phyloP scores from a whole-genome alignment of 1,140 invertebrate genomes.

The Zaprionus lachaisei region DNA sequence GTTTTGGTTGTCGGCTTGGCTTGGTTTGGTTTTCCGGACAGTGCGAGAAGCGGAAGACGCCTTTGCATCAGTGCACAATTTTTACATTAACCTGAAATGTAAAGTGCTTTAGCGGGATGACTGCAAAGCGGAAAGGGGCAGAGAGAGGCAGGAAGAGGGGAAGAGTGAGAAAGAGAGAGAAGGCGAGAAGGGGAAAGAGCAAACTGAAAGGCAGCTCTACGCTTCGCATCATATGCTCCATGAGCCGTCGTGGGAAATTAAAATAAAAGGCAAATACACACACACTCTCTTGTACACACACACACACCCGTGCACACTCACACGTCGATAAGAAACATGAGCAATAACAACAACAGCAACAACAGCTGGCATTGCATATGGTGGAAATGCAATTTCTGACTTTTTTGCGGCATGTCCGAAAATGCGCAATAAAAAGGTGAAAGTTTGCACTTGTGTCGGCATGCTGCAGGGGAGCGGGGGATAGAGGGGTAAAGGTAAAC shows the following conservation, averaged over 20 bases:
- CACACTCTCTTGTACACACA: constrained; percentile 4
- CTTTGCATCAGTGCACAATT: constrained; percentile 81
- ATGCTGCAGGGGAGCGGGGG: neutral
- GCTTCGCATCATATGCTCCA: constrained; percentile 32
- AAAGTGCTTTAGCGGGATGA: constrained; percentile 52
- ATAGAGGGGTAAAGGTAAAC: constrained; percentile 11
- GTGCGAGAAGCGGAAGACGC: constrained; percentile 72
- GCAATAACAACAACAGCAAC: constrained; percentile 13
- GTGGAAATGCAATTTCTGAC: constrained; percentile 69
- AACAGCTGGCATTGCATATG: constrained; percentile 49
- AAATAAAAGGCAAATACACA: constrained; percentile 72
- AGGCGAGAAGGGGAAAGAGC: constrained; percentile 5
- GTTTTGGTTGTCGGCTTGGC: constrained; percentile 52
- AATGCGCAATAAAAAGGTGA: constrained; percentile 61
- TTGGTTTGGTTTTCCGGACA: constrained; percentile 28
- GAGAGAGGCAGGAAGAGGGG: neutral
- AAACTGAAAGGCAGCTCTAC: constrained; percentile 24
- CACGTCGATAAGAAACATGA: constrained; percentile 7
- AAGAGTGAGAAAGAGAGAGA: neutral
- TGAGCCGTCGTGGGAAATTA: constrained; percentile 75
- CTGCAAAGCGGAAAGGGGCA: neutral
- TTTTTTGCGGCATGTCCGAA: constrained; percentile 68
- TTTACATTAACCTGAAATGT: constrained; percentile 74
- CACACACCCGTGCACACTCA: constrained; percentile 1
- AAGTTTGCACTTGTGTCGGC: constrained; percentile 42